Base-by-base conservation (phyloP, 1,140 invertebrate species). In the Macrocentrus cingulum region DNA sequence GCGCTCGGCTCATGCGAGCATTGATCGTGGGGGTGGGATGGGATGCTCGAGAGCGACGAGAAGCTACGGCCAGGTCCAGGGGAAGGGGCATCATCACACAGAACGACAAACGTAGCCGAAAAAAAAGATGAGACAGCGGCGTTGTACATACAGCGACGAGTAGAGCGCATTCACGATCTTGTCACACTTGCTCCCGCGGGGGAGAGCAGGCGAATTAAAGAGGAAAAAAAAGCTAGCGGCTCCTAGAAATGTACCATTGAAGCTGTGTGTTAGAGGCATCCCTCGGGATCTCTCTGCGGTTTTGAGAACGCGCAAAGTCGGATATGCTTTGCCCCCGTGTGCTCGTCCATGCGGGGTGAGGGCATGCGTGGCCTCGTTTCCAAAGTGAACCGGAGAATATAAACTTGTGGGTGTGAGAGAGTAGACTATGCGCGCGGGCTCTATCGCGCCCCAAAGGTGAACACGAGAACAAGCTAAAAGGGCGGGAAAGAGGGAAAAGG, bases 1-100 rank as follows among this genome's bases (percentile, higher is more conserved):
- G 73, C 74, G 69, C 49, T 46, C 32, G 52, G 25, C 66, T 77
- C 65, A 75, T 71, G 67, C 73, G 67, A 73, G 75, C 76, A 79
- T 78, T 75, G 76, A 79, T 79, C 77, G 75, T 62, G 63, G 63
- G 65, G 56, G 63, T 60, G 60, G 58, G 57, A 50, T 57, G 64
- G 61, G 59, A 62, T 56, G 15, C 53, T 46, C 32, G 49, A 37
- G 19, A 37, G 54, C 34, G 34, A 49, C 25, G 51, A 34, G 23
- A 45, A 22, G 34, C 16, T 15, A 32, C 45, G 25, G 25, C 18
- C 7, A 19, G 42, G 48, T 16, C 25, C 34, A 36, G 9, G 18
- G 48, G 39, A 18, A 48, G 41, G 25, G 25, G 25, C 19, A 39
- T 32, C 5, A 16, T 23, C 15, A 32, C 20, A 44, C 41, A 46